A percentile compares a stretch with the other conserved stretches of the same genome.
Conservation (phyloP, 2,888 invertebrate species). For the Physocephala rufipes region DNA sequence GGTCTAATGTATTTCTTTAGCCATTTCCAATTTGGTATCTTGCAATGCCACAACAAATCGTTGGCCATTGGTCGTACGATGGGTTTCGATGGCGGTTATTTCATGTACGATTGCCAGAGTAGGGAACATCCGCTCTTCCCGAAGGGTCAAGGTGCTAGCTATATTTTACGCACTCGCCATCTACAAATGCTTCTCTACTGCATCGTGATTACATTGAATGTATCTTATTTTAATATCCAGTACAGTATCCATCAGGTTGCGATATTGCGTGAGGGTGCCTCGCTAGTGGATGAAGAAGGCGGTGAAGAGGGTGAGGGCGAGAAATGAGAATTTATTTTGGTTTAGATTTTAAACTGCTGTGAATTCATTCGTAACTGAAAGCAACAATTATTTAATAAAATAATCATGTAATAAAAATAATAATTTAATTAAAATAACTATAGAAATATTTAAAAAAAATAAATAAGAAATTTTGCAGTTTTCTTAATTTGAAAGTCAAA, state of each 20-base stretch:
- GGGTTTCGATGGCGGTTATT: slow-evolving; percentile 68
- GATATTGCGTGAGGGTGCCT: slow-evolving; percentile 50
- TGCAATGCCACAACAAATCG: slow-evolving; percentile 69
- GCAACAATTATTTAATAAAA: background rate
- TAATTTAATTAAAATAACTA: too few relatives aligned
- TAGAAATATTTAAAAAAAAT: too few relatives aligned
- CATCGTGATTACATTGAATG: slow-evolving; percentile 71
- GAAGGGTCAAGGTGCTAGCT: slow-evolving; percentile 70
- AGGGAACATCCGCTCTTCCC: slow-evolving; percentile 71
- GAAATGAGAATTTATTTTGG: too few relatives aligned
- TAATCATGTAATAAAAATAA: too few relatives aligned
- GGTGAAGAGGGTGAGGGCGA: slow-evolving; percentile 43
- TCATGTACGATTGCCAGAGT: slow-evolving; percentile 75
- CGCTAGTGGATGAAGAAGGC: slow-evolving; percentile 48
- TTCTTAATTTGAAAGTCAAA: too few relatives aligned
- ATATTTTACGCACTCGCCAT: slow-evolving; percentile 71
- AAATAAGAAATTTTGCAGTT: too few relatives aligned
- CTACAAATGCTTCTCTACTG: slow-evolving; percentile 73
- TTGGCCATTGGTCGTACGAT: slow-evolving; percentile 68
- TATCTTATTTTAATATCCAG: slow-evolving; percentile 68
- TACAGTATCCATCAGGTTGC: slow-evolving; percentile 68
- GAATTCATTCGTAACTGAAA: background rate
- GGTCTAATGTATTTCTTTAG: slow-evolving; percentile 72
- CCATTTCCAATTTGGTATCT: slow-evolving; percentile 68
- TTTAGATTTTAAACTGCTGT: too few relatives aligned